Evolutionary conservation across 2,113 vertebrate genomes (phyloP), one percentile per base, ranked within the genome.

Genomic region (Serilophus lunatus): DNA sequence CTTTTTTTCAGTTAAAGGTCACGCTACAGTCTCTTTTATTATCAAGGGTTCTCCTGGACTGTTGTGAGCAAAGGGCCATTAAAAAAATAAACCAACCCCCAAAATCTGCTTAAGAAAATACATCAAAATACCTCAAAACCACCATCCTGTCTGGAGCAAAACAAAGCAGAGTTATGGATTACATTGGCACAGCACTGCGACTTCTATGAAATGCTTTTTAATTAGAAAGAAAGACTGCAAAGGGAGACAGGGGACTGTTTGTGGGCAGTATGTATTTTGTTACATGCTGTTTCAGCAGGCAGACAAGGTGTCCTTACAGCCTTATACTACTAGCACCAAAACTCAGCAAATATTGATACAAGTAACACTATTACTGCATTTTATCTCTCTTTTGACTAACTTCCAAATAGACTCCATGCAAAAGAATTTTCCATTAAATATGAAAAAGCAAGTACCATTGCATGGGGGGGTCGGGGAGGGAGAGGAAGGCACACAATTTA

Each of bases 141-240:
- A 80, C 66, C 86, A 74, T 33, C 54, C 47, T 53, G 60, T n/a
- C 75, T 51, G 42, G 4, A 82, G 80, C 33, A 91, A 95, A 93
- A 92, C 90, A 92, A 95, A 90, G 56, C 44, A 68, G 65, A 59
- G 76, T 86, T 95, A 91, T 63, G 77, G 85, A 93, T 87, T 81
- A 74, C 3, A 0, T 14, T 95, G 82, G 92, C 76, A 84, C 12
- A 81, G 70, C 64, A 38, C 66, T 5, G 3, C 1, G 10, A 85
- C 83, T 95, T 96, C 96, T 75, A 93, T 92, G 94, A 90, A 95
- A 90, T 84, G 72, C 71, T 76, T 88, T 95, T 95, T 94, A 95
- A 96, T 96, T 88, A 91, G 33, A 90, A 88, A 88, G 86, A 81
- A 71, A 71, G 86, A 84, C 69, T 90, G 70, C 76, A 76, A 80